These are phyloP conservation scores for Trinectes maculatus DNA, from an alignment of 2,113 vertebrate species.

Conservation along the genomic window DNA sequence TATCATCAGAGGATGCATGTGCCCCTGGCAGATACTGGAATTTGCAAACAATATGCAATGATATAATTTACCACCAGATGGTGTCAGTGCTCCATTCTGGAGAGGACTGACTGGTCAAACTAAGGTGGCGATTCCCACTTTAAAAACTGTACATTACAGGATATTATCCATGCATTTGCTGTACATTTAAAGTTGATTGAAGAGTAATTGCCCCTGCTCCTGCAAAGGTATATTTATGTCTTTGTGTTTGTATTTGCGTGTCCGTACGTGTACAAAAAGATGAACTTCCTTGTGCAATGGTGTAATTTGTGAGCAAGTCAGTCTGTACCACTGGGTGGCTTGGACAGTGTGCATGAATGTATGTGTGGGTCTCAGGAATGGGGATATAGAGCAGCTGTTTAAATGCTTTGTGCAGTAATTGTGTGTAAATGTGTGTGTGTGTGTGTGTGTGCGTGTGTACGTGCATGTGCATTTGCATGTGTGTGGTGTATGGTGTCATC, in stretches of 20 bases:
- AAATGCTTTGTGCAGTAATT: constrained; percentile 75
- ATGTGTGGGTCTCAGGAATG: constrained; percentile 58
- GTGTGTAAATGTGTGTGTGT: constrained; percentile 13
- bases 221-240: constrained; percentile 20
- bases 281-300: constrained; percentile 38
- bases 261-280: too few species aligned
- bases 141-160: constrained; percentile 6
- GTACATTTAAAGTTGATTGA: constrained; percentile 13
- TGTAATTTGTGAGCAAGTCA: constrained; percentile 13
- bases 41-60: constrained; percentile 31
- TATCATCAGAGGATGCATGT: not conserved
- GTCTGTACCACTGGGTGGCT: constrained; percentile 52
- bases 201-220: not conserved
- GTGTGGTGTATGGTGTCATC: constrained; percentile 75
- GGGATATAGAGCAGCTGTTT: constrained; percentile 73
- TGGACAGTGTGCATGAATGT: constrained; percentile 59
- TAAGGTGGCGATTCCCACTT: constrained; percentile 14
- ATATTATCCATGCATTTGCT: constrained; percentile 8
- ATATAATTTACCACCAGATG: constrained; percentile 65
- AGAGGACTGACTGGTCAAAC: not conserved
- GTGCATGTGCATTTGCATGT: constrained; percentile 1
- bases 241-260: constrained; percentile 25
- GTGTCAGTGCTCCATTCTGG: constrained; percentile 60
- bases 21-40: not conserved
- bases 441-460: constrained; percentile 13